Evolutionary conservation across 2,797 vertebrate genomes (phyloP), one percentile per base, ranked within the genome.

Genomic region (Valencia hispanica): DNA sequence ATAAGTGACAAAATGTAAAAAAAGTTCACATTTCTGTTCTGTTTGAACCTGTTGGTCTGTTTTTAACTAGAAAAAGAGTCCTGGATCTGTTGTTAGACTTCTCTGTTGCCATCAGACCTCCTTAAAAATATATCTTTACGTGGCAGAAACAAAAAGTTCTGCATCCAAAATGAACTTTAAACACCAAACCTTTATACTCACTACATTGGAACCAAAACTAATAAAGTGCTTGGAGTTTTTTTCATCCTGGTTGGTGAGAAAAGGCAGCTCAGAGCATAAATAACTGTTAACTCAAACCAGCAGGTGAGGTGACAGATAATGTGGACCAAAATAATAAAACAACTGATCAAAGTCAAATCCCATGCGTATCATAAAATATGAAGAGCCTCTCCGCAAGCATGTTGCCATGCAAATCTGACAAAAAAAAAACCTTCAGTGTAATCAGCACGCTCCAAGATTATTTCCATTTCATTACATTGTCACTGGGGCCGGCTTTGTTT

Each of bases 401-500:
- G n/a, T 69, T n/a, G 9, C 53, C 18, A 39, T 72, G 73, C 69
- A 79, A 61, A 78, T 79, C 63, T 74, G 41, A 5, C 47, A 34
- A 68, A 73, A 81, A 47, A 17, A 7, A n/a, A 36, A 34, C 22
- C 74, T 72, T 36, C 59, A 68, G 72, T 69, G 53, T 80, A 70
- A 85, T 75, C 81, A 68, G 45, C 68, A 25, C 63, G 70, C 70
- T 72, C 25, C 0, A 70, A 71, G 78, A 90, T 81, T 27, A 87
- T 84, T 87, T 86, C 74, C 82, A 79, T 84, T 83, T 88, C 78
- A 79, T 85, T 74, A 57, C 75, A 68, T 55, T 80, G 85, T 79
- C 87, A 77, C 84, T 87, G 75, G 73, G n/a, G 82, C 80, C 77
- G 73, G 79, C 84, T 85, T 89, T 87, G 86, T 88, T 85, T 84